Base-by-base conservation (phyloP, 2,888 invertebrate genomes). In the Leptinotarsa tumamoca region DNA sequence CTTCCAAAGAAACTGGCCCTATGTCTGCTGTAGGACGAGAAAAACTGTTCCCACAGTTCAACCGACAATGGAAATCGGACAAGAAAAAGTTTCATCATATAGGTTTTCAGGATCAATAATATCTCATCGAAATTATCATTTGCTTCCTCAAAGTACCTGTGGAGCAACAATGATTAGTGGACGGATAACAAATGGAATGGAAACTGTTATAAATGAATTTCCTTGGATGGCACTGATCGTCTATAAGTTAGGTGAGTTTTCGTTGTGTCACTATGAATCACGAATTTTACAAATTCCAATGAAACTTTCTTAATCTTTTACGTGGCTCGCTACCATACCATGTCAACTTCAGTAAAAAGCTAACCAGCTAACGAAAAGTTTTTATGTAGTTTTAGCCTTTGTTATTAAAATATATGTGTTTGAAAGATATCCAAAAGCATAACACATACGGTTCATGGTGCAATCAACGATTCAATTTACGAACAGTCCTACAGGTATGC, bases 211-310 rank as follows among this genome's bases (percentile, higher is more conserved):
- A 3, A 90, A 89, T 50, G 93, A 95, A 82, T 94, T 91, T 88
- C 95, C 95, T 0, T 95, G 95, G 95, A 93, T 95, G 94, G 94
- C 92, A 0, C 87, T 95, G 3, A 86, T 95, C 27, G 91, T 91
- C 1, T 95, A 94, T 78, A 79, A 33, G 23, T 14, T 18, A 68
- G 68, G 68, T 68, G 54, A 68, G 68, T 54, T 27, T 27, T 17
- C 4, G 1, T 23, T 21, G 18, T 15, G 14, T 13, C 18, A 21
- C 18, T 21, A 2, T 56, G 10, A 18, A 43, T 43, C 10, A 43
- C 3, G 33, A 43, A 43, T 43, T 43, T 43, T 43, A 10, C 43
- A 43, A 43, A 43, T 13, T 52, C 14, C 52, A 52, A 52, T 52
- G n/a, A 52, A 43, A 43, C 43, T 43, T 43, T 13, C 43, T 10